Conservation (phyloP, 2,113 vertebrate genomes). For the Rattus rattus region DNA sequence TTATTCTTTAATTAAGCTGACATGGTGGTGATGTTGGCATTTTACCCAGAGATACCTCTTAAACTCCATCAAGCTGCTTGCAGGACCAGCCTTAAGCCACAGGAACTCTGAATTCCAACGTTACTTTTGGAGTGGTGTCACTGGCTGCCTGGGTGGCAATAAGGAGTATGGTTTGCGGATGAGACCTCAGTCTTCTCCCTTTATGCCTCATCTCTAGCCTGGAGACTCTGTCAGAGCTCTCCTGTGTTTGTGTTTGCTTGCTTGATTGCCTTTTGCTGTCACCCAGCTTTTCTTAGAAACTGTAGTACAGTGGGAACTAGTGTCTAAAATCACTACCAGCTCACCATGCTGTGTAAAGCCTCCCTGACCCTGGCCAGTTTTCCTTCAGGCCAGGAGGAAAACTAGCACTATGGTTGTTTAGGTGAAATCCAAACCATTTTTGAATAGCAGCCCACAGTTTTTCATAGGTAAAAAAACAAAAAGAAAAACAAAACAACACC, state of each 20-base stretch:
- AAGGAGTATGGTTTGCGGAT: not conserved
- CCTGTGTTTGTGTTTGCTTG: not conserved
- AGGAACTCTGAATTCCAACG: too few relatives aligned
- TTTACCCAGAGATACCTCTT: not conserved
- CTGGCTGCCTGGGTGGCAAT: not conserved
- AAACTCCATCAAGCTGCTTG: not conserved
- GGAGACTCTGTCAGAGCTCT: accelerated
- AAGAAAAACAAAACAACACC: not conserved
- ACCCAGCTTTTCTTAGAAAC: not conserved
- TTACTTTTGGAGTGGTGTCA: not conserved
- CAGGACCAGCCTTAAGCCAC: not conserved
- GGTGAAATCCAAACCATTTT: not conserved
- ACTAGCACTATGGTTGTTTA: slow-evolving; percentile 29
- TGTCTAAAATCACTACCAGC: not conserved
- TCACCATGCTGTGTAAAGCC: not conserved
- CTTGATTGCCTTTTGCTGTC: not conserved
- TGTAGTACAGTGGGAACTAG: too few relatives aligned
- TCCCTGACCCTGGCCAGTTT: too few relatives aligned
- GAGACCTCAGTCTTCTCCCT: not conserved
- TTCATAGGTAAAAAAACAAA: not conserved
- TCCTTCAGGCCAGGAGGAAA: not conserved
- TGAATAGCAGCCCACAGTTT: not conserved
- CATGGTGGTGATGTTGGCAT: not conserved
- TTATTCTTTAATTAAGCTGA: not conserved
- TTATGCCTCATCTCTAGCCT: not conserved